These are phyloP conservation scores for Anneissia japonica DNA, from an alignment of 35 echinoderm and acorn worm species.

Conservation along the genomic window DNA sequence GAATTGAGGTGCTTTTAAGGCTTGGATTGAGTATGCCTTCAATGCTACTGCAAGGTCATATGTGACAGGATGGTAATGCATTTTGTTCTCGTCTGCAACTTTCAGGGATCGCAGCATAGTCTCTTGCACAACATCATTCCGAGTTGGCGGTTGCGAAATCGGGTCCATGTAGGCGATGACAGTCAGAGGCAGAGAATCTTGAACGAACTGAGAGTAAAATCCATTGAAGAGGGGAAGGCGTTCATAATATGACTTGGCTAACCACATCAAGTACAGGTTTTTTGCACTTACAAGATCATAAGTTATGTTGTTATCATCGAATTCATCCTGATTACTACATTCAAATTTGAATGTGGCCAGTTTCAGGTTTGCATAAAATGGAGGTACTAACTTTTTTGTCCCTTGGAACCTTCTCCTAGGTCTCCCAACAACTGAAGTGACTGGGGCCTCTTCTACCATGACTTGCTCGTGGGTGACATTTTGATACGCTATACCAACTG, in stretches of 20 bases:
- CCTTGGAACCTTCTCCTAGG: conserved; percentile 26
- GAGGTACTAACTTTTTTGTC: conserved; percentile 5
- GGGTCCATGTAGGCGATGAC: background rate
- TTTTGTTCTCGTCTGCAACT: conserved; percentile 54
- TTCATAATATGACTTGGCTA: conserved; percentile 20
- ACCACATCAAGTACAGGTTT: conserved; percentile 8
- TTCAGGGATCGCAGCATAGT: conserved; percentile 49
- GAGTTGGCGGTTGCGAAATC: background rate
- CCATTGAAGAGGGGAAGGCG: conserved; percentile 5
- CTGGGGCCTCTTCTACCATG: background rate
- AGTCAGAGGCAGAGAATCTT: too few relatives aligned
- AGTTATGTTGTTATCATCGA: background rate
- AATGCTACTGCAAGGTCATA: conserved; percentile 75
- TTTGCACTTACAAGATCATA: conserved; percentile 32
- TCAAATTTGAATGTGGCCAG: conserved; percentile 29
- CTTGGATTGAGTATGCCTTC: conserved; percentile 73
- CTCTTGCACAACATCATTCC: conserved; percentile 64
- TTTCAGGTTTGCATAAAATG: conserved; percentile 26
- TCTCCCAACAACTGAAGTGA: conserved; percentile 34
- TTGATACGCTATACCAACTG: conserved; percentile 44
- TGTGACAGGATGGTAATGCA: conserved; percentile 44
- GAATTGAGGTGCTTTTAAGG: conserved; percentile 50
- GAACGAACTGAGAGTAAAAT: too few relatives aligned
- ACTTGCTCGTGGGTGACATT: conserved; percentile 1
- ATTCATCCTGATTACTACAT: conserved; percentile 8